phyloP scores from a whole-genome alignment of 2,888 invertebrate species.

The Apodemia zela region DNA sequence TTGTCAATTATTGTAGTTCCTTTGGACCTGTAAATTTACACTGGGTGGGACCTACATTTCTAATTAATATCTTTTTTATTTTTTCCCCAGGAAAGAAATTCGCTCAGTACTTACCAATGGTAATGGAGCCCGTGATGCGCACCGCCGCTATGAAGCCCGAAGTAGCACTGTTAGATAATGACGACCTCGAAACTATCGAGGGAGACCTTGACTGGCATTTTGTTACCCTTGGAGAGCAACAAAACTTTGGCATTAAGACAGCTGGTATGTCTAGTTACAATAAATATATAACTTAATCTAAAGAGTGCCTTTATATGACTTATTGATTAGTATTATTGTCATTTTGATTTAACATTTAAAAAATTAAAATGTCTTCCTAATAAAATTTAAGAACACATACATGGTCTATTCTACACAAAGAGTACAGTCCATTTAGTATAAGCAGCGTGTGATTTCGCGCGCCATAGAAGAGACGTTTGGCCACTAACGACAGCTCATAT shows the following conservation, averaged over 20 bases:
- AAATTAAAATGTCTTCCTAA: too few species aligned
- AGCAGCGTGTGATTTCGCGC: too few species aligned
- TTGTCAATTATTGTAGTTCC: not conserved
- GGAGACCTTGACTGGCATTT: constrained; percentile 96
- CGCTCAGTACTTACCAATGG: constrained; percentile 94
- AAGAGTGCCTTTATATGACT: too few species aligned
- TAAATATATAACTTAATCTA: too few species aligned
- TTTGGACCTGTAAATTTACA: not conserved
- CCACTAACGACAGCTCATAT: too few species aligned
- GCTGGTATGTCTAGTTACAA: constrained; percentile 76
- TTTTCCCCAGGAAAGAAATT: constrained; percentile 85
- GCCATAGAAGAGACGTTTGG: too few species aligned
- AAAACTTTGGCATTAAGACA: constrained; percentile 96
- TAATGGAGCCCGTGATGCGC: constrained; percentile 96
- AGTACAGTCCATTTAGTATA: too few species aligned
- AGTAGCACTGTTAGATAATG: constrained; percentile 93
- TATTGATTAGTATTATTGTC: too few species aligned
- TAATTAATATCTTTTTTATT: not conserved
- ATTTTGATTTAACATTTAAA: too few species aligned
- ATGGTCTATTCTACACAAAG: too few species aligned
- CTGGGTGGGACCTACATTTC: not conserved
- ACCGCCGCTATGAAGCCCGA: constrained; percentile 97
- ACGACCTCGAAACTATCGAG: constrained; percentile 90
- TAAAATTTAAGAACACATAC: too few species aligned
- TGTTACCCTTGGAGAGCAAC: constrained; percentile 95